Evolutionary conservation across 1,140 invertebrate genomes (phyloP), one percentile per base, ranked within the genome.

Genomic region (Hylaeus anthracinus): DNA sequence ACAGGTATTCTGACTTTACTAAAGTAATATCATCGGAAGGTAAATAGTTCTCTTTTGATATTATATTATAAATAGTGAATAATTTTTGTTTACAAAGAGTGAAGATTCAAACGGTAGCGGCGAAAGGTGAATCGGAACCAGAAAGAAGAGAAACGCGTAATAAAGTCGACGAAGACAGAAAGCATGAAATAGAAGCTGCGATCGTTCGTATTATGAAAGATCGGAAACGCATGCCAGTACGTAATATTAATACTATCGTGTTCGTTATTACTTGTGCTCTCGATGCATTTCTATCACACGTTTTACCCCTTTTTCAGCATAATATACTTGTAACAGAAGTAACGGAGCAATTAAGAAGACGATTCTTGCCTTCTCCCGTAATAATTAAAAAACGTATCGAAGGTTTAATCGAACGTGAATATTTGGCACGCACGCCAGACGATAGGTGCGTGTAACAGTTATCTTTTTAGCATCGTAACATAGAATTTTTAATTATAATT

Each of bases 191-290:
- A 83, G 99, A 99, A 95, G 99, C 99, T 60, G 99, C 99, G 60
- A 99, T 99, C 91, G 99, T 99, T 66, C 96, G 99, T 89, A 99
- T 99, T 89, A 99, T 99, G 99, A 99, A 99, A 94, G 98, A 98
- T 43, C 95, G 99, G 74, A 99, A 99, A 95, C 96, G 96, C 90
- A 97, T 99, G 95, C 94, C 96, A 91, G 97, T 97, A 93, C 92
- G 94, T 94, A 77, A 39, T 12, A 73, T 5, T 6, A 37, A 1
- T 51, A 39, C 67, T 53, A 26, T 14, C 10, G 1, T 6, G 3
- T 65, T 61, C 10, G 51, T 61, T 15, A 69, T 60, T 58, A 26
- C 9, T 82, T 60, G 10, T 58, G 26, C 63, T 14, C 41, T 74
- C 15, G 3, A 66, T 10, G 26, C 12, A 53, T 15, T 58, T 9